phyloP scores from a whole-genome alignment of 2,888 invertebrate genomes.

The Cremastobaeus sp. region DNA sequence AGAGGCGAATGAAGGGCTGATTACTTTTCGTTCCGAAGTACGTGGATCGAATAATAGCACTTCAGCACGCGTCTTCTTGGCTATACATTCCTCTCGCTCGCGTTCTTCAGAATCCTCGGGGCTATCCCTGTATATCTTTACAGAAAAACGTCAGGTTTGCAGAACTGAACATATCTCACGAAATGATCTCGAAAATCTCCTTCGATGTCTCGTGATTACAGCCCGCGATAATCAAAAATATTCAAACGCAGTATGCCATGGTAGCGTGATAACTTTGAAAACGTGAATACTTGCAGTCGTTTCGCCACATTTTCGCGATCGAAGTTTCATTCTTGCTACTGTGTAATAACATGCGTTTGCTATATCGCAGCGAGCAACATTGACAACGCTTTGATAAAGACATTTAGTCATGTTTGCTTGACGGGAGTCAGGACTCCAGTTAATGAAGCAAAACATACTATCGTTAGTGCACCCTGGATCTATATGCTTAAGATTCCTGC shows the following conservation, averaged over 20 bases:
- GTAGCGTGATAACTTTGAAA: too few relatives aligned
- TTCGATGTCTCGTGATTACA: conserved; percentile 34
- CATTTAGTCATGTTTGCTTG: conserved; percentile 18
- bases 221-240: conserved; percentile 42
- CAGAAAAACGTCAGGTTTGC: conserved; percentile 46
- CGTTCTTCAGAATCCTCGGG: conserved; percentile 47
- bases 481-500: conserved; percentile 33
- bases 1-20: conserved; percentile 65
- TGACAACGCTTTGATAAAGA: conserved; percentile 24
- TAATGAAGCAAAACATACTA: conserved; percentile 37
- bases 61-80: conserved; percentile 54
- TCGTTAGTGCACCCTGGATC: conserved; percentile 25
- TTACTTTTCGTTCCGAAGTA: conserved; percentile 73
- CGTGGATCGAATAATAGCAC: conserved; percentile 71
- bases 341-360: too few relatives aligned
- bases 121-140: conserved; percentile 48
- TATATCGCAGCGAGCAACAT: conserved; percentile 13
- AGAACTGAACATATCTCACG: conserved; percentile 52
- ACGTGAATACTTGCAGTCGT: too few relatives aligned
- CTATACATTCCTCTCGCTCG: conserved; percentile 17
- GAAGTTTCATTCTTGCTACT: too few relatives aligned
- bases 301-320: too few relatives aligned
- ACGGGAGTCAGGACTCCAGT: conserved; percentile 4
- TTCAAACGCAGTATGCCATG: too few relatives aligned
- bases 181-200: conserved; percentile 51